Percentiles rank a stretch among this genome's conserved stretches.
Evolutionary conservation across 2,113 vertebrate genomes (phyloP).

Genomic region (Larimichthys crocea): DNA sequence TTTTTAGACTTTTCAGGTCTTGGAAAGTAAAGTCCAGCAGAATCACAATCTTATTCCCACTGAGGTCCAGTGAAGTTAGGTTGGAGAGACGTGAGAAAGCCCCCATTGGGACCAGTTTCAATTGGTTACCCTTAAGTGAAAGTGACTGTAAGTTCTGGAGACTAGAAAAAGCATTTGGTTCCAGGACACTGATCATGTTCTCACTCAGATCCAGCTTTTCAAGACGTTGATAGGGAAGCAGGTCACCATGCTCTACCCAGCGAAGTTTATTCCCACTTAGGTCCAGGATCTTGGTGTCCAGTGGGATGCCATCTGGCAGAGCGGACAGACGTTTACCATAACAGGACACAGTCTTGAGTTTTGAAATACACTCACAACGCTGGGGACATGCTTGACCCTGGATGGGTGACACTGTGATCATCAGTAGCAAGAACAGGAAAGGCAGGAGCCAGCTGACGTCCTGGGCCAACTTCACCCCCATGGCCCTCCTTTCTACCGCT

Average conservation of each 20-base stretch:
- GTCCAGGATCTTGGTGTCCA: constrained; percentile 91
- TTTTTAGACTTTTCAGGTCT: constrained; percentile 89
- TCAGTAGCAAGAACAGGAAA: constrained; percentile 85
- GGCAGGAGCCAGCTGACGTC: constrained; percentile 84
- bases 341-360: constrained; percentile 88
- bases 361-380: constrained; percentile 90
- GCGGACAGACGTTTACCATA: constrained; percentile 90
- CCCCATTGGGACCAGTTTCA: constrained; percentile 93
- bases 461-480: constrained; percentile 78
- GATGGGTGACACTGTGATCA: constrained; percentile 59
- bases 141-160: constrained; percentile 89
- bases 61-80: constrained; percentile 94
- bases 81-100: constrained; percentile 93
- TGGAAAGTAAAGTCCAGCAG: constrained; percentile 96
- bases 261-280: constrained; percentile 94
- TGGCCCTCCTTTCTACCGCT: constrained; percentile 79
- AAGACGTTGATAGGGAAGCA: constrained; percentile 86
- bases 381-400: constrained; percentile 88
- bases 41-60: constrained; percentile 96
- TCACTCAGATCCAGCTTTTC: constrained; percentile 96
- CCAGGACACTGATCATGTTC: constrained; percentile 93
- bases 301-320: constrained; percentile 92
- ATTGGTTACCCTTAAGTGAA: constrained; percentile 91
- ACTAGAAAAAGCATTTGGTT: constrained; percentile 93
- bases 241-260: constrained; percentile 92